phyloP scores from a whole-genome alignment of 2,113 vertebrate genomes.

The Perognathus longimembris region DNA sequence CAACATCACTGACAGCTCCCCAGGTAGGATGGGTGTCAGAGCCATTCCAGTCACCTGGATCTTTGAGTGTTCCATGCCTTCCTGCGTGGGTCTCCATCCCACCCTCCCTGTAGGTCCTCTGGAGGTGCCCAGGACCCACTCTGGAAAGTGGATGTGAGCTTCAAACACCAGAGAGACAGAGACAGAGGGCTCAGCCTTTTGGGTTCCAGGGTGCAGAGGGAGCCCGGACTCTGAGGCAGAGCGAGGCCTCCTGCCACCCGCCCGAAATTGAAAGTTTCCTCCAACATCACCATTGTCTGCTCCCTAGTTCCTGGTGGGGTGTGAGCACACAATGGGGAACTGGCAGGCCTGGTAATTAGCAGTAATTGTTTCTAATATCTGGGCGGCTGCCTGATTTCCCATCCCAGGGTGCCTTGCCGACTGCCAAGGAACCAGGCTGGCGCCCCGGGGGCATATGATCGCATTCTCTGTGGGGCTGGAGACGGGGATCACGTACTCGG shows the following conservation, averaged over 20 bases:
- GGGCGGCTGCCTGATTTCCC: slow-evolving; percentile 79
- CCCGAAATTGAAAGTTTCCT: slow-evolving; percentile 79
- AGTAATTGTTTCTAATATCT: slow-evolving; percentile 82
- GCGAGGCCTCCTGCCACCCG: neutral
- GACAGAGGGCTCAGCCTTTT: neutral
- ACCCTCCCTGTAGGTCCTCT: neutral
- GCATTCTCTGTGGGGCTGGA: neutral
- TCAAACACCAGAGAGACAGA: neutral
- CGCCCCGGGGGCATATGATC: neutral
- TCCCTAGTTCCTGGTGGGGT: slow-evolving; percentile 64
- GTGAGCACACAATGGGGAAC: slow-evolving; percentile 77
- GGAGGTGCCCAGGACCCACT: neutral
- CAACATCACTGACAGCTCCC: neutral
- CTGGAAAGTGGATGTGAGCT: neutral
- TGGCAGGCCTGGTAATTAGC: slow-evolving; percentile 80
- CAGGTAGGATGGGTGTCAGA: neutral
- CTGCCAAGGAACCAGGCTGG: slow-evolving; percentile 72
- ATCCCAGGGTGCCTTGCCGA: slow-evolving; percentile 71
- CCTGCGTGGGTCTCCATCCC: neutral
- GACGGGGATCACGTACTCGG: neutral
- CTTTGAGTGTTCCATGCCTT: no score
- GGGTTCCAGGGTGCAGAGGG: neutral
- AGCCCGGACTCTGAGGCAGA: slow-evolving; percentile 2
- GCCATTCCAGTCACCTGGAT: neutral
- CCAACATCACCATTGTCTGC: slow-evolving; percentile 49